These are phyloP conservation scores for Hydropsyche tenuis DNA, from an alignment of 1,140 invertebrate species.

Conservation along the genomic window DNA sequence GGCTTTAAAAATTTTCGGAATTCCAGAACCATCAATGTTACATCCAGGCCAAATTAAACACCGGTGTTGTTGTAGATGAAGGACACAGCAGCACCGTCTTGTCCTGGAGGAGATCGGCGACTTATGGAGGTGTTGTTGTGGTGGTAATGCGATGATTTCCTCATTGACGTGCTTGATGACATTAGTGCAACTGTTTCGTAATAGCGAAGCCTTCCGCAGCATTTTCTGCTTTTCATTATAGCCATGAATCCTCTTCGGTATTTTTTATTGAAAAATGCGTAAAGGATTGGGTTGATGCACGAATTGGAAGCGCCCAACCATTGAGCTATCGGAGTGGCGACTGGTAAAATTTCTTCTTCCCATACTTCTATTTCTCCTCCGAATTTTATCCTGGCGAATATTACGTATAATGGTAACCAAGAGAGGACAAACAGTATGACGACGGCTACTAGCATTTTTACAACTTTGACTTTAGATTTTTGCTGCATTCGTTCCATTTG, in stretches of 20 bases:
- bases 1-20: not conserved
- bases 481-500: conserved; percentile 91
- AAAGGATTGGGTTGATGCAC: conserved; percentile 97
- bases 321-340: conserved; percentile 89
- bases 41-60: conserved; percentile 52
- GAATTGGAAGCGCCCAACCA: conserved; percentile 96
- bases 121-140: conserved; percentile 70
- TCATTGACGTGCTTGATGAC: conserved; percentile 80
- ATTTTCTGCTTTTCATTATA: conserved; percentile 82
- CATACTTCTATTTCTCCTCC: conserved; percentile 71
- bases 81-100: conserved; percentile 74
- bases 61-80: conserved; percentile 71
- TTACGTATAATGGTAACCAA: conserved; percentile 93
- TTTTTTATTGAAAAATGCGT: conserved; percentile 97
- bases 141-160: conserved; percentile 83
- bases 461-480: conserved; percentile 91
- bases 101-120: conserved; percentile 66
- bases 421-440: conserved; percentile 93
- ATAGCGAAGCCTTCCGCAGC: conserved; percentile 81
- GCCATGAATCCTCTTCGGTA: conserved; percentile 92
- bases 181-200: conserved; percentile 85
- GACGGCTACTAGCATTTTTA: conserved; percentile 96
- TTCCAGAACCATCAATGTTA: not conserved
- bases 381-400: conserved; percentile 87
- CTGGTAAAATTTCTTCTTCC: conserved; percentile 80